Percentiles rank a stretch among this genome's conserved stretches.
phyloP scores from a whole-genome alignment of 2,888 invertebrate genomes.

The Xestobium rufovillosum region DNA sequence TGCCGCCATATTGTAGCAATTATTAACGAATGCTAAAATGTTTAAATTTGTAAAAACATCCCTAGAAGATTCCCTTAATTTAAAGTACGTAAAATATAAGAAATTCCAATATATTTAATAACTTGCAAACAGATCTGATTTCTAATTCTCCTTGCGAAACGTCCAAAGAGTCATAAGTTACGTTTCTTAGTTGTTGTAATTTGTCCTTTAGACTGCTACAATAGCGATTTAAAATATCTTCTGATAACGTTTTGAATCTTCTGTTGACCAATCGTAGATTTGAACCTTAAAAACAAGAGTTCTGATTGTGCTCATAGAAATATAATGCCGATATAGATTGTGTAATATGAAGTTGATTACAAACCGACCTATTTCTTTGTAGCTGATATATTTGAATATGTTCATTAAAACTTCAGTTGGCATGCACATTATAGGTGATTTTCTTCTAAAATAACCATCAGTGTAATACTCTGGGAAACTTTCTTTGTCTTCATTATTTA shows the following conservation, averaged over 20 bases:
- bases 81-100: conserved; percentile 31
- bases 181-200: conserved; percentile 25
- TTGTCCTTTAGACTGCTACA: conserved; percentile 29
- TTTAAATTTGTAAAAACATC: too few relatives aligned
- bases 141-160: conserved; percentile 34
- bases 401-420: conserved; percentile 34
- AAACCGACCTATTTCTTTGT: too few relatives aligned
- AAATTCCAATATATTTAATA: conserved; percentile 33
- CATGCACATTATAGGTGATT: conserved; percentile 31
- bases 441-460: conserved; percentile 21
- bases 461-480: conserved; percentile 7
- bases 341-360: too few relatives aligned
- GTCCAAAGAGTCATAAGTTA: conserved; percentile 27
- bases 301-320: background rate
- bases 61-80: background rate
- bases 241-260: conserved; percentile 32
- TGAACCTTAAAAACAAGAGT: conserved; percentile 25
- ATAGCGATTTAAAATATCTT: conserved; percentile 30
- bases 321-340: too few relatives aligned
- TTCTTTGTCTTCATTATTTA: conserved; percentile 23
- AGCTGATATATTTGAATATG: conserved; percentile 30
- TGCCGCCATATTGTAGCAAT: conserved; percentile 36
- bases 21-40: conserved; percentile 32
- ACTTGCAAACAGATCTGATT: conserved; percentile 31
- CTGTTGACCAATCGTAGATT: conserved; percentile 32